Base-by-base conservation (phyloP, 2,113 vertebrate genomes). In the Protobothrops mucrosquamatus region DNA sequence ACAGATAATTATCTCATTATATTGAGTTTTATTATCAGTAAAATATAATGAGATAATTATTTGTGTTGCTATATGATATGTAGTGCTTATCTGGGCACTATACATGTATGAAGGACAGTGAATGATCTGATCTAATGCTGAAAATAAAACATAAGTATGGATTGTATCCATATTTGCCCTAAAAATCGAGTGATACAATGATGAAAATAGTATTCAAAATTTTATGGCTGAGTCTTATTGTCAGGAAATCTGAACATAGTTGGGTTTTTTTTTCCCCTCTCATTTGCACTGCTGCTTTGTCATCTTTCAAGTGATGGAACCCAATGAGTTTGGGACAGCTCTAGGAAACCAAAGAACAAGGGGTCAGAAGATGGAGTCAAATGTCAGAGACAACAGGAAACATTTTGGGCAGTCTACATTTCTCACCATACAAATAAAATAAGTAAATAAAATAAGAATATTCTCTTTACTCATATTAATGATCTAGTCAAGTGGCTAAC, bases 201-300 rank as follows among this genome's bases (percentile, higher is more conserved):
- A 29, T 4, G 14, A 92, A 92, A 93, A 69, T 20, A 94, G 2
- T 55, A 9, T 1, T 89, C 2, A 6, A 15, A 93, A 1, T 94
- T 96, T 94, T 20, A 39, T 18, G 7, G 34, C 64, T 94, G 56
- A 95, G 95, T 95, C 22, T 9, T 43, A n/a, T 3, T 57, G 15
- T 6, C 4, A 61, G 51, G 39, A 92, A 94, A 87, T 87, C 64
- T n/a, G 22, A 48, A 87, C 85, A 87, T n/a, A 86, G 52, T 88
- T 48, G 0, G n/a, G n/a, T n/a, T 26, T 29, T 12, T 90, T 90
- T 48, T 6, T 9, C 20, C 1, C 5, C 55, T 34, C 10, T 14
- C 2, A 74, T 22, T 91, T 94, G 39, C 43, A 23, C 1, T 88
- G 24, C 92, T 90, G 52, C 0, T 90, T n/a, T 81, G 95, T 92